These are phyloP conservation scores for Egretta garzetta DNA, from an alignment of 2,113 vertebrate genomes.

Conservation along the genomic window DNA sequence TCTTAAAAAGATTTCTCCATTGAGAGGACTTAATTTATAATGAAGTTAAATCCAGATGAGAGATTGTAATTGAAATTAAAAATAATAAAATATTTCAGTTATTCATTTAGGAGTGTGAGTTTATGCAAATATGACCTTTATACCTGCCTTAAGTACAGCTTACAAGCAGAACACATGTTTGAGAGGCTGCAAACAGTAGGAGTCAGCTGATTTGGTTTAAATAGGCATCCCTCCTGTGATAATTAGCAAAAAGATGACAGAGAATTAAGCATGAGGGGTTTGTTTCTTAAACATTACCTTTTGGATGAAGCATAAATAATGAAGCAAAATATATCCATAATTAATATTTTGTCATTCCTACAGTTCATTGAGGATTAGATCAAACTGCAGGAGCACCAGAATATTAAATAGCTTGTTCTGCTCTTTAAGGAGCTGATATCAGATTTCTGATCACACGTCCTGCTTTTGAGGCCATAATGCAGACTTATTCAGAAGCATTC, in stretches of 20 bases:
- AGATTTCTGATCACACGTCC: background rate
- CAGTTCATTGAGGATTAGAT: background rate
- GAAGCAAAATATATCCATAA: background rate
- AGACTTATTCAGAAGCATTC: conserved; percentile 1
- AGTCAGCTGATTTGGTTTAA: background rate
- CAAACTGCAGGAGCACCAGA: background rate
- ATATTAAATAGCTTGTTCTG: conserved; percentile 9
- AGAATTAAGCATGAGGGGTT: conserved; percentile 19
- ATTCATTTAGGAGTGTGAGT: background rate
- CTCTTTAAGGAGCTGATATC: background rate
- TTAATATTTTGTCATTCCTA: conserved; percentile 18
- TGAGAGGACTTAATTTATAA: background rate
- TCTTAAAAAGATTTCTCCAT: background rate
- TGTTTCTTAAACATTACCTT: conserved; percentile 41
- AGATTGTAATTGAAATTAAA: background rate
- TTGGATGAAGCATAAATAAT: conserved; percentile 1
- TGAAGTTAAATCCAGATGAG: background rate
- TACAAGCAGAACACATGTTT: background rate
- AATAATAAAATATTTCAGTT: background rate
- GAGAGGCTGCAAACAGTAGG: background rate
- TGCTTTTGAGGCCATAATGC: background rate
- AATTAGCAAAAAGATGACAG: conserved; percentile 35
- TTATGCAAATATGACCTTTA: background rate
- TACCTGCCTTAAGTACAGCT: background rate
- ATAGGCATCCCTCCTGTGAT: background rate